A percentile compares a stretch with the other conserved stretches of the same genome.
Conservation (phyloP, 2,113 vertebrate genomes). For the Sminthopsis crassicaudata region DNA sequence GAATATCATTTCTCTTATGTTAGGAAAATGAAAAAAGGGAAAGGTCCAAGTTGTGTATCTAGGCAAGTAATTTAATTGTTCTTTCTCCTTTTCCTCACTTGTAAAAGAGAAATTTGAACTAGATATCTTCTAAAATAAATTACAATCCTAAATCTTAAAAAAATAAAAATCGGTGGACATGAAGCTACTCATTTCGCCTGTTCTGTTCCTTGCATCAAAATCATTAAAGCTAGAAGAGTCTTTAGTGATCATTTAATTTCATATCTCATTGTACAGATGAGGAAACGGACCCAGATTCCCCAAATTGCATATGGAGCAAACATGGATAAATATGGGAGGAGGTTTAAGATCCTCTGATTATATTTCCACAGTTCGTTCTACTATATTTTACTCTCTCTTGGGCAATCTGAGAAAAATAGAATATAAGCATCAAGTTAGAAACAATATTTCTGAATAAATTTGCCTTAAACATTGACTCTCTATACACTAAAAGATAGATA, state of each 20-base stretch:
- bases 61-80: background rate
- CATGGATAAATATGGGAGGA: background rate
- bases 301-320: background rate
- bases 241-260: background rate
- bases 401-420: background rate
- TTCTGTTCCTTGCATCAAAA: background rate
- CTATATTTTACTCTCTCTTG: background rate
- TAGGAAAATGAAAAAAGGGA: too few species aligned
- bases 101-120: background rate
- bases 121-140: background rate
- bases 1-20: too few species aligned
- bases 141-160: background rate
- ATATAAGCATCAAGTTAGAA: background rate
- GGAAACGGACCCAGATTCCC: background rate
- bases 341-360: background rate
- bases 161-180: background rate
- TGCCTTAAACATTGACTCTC: background rate
- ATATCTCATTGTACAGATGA: background rate
- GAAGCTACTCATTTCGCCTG: background rate
- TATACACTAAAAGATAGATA: background rate
- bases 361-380: background rate
- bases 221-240: background rate
- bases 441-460: background rate
- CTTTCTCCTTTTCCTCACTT: background rate
- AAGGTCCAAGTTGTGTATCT: too few species aligned